These are phyloP conservation scores for Lutraria lutraria DNA, from an alignment of 2,888 invertebrate genomes.

Conservation along the genomic window DNA sequence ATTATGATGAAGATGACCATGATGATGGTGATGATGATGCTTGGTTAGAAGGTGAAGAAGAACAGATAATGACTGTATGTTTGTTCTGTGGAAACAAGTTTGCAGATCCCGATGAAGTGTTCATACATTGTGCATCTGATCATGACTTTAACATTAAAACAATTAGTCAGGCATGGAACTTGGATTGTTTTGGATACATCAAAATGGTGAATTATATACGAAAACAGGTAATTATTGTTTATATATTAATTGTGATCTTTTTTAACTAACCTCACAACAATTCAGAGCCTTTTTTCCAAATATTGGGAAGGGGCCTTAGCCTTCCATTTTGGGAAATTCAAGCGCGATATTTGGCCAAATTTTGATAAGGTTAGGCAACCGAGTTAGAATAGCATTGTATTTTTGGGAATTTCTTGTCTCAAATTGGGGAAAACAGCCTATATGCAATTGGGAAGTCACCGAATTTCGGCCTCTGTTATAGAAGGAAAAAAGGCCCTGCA, in stretches of 20 bases:
- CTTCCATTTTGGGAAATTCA: no score
- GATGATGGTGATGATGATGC: constrained; percentile 67
- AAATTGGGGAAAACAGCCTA: no score
- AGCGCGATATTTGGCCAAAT: no score
- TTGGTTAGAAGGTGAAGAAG: constrained; percentile 69
- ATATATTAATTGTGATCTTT: neutral
- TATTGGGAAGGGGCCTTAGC: no score
- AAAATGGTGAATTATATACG: constrained; percentile 85
- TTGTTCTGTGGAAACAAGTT: constrained; percentile 76
- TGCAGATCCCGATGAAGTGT: constrained; percentile 69
- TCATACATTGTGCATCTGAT: constrained; percentile 72
- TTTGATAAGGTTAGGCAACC: no score
- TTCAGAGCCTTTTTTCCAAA: no score
- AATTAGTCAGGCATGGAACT: constrained; percentile 66
- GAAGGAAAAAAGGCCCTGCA: no score
- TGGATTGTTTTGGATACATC: constrained; percentile 85
- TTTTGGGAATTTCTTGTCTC: no score
- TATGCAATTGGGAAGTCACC: no score
- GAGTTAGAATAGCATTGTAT: no score
- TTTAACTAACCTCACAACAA: no score
- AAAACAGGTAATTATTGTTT: constrained; percentile 72
- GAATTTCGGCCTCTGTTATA: no score
- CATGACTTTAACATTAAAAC: constrained; percentile 77
- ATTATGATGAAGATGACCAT: constrained; percentile 49
- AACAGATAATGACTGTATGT: constrained; percentile 73